Evolutionary conservation across 2,797 vertebrate species (phyloP), one percentile per base, ranked within the genome.

Genomic region (Danio tinwini): DNA sequence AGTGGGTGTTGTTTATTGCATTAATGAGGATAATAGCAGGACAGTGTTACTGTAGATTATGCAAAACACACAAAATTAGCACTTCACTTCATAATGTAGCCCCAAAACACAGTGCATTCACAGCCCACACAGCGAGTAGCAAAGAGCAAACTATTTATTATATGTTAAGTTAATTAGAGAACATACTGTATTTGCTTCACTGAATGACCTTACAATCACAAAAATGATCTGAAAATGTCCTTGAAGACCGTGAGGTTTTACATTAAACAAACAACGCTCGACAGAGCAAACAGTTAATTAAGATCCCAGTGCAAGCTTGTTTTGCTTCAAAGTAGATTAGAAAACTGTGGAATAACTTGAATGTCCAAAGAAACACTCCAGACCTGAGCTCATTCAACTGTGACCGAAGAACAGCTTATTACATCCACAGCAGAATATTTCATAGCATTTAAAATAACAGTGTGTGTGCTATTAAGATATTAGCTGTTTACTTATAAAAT

Each of bases 61-160:
- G 73, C 73, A 63, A 63, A 75, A 21, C 47, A 52, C 1, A 0
- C n/a, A 50, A 58, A 62, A 62, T 61, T 17, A 50, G 59, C 58
- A 74, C 72, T 62, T 55, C 58, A 74, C 72, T 62, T 55, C n/a
- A 29, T 65, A 65, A 64, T 64, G 59, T 7, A 10, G 40, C 16
- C 44, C 6, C 8, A 40, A 42, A 52, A 75, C 59, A 75, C 59
- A 76, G 45, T 50, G 17, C 21, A 65, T 44, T 11, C 29, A 39
- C 11, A 52, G 19, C 50, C 62, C 40, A 76, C 74, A 65, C 39
- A 49, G 19, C 1, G 6, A 56, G 21, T 42, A 76, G 17, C 39
- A 29, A 45, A 19, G 16, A 64, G 10, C 39, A 4, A 17, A 37
- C 16, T 2, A 58, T 58, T 47, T 45, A 67, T 47, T 67, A 56